Base-by-base conservation (phyloP, 2,113 vertebrate genomes). In the Corydoras sp. region DNA sequence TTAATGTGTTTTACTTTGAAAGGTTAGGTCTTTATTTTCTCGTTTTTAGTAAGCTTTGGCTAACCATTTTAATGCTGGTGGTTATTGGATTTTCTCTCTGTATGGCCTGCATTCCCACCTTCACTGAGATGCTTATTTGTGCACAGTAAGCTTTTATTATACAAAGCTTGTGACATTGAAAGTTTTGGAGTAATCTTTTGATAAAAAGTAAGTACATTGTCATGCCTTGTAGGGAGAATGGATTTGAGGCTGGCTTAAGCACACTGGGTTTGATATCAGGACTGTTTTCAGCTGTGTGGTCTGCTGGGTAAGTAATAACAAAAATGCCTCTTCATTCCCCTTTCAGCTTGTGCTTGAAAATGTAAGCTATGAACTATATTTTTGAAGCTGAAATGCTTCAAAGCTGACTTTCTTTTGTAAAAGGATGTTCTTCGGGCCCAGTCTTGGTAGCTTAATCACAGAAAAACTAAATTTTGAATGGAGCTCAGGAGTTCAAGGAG, bases 361-460 rank as follows among this genome's bases (percentile, higher is more conserved):
- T 59, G 43, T 24, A 14, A 59, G 10, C 7, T 18, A 14, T 54
- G 3, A 56, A 48, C 2, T 12, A 55, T 51, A 56, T 49, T 35
- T 11, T 35, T 59, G 8, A 24, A 49, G 9, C 10, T 65, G 3
- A 5, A 10, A 0, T 53, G 59, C 68, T 59, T 35, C 18, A 24
- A 24, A 24, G 18, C 18, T 24, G 18, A 24, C 18, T 24, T 70
- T 71, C 2, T 55, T 64, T 12, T 73, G 29, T 58, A 35, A 6
- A 69, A 99, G 96, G 75, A 89, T 89, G 83, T 96, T 99, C 80
- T 81, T 90, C 69, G 96, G 96, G 32, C 95, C 95, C 0, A 83
- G 81, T 0, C 63, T 97, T 8, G 96, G 96, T 49, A 94, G 95
- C 61, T 86, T 93, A 74, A 79, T 97, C 48, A 90, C 92, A 71